Percentiles rank a stretch among this genome's conserved stretches.
Conservation (phyloP, 2,888 invertebrate genomes). For the Clusia tigrina region DNA sequence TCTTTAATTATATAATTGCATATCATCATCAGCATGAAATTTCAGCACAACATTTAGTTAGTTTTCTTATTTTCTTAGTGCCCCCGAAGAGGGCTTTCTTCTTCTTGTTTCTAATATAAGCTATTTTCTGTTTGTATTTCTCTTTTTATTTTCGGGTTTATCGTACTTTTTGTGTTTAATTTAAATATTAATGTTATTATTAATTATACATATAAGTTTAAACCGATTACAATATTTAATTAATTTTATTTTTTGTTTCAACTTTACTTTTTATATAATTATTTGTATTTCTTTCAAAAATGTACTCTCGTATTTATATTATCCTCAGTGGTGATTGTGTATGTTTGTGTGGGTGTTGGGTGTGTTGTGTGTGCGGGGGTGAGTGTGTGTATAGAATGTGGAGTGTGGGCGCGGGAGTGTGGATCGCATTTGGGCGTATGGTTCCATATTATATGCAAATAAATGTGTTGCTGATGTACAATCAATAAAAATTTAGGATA, state of each 20-base stretch:
- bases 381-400: constrained; percentile 4
- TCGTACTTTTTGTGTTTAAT: constrained; percentile 63
- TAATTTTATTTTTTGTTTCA: constrained; percentile 36
- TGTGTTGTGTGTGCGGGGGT: constrained; percentile 30
- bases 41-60: background rate
- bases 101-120: constrained; percentile 18
- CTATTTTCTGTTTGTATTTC: constrained; percentile 20
- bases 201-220: constrained; percentile 64
- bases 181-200: constrained; percentile 62
- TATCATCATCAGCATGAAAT: background rate
- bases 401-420: constrained; percentile 29
- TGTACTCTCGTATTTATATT: too few relatives aligned
- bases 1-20: background rate
- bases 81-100: background rate
- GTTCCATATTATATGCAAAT: too few relatives aligned
- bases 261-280: constrained; percentile 32
- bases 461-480: constrained; percentile 7
- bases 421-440: constrained; percentile 13
- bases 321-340: constrained; percentile 53
- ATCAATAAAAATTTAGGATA: too few relatives aligned
- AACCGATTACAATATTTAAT: constrained; percentile 61
- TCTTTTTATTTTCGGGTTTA: constrained; percentile 54
- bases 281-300: constrained; percentile 34
- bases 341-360: constrained; percentile 48
- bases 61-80: background rate